These are phyloP conservation scores for Omphaloscelis lunosa DNA, from an alignment of 2,888 invertebrate species.

Conservation along the genomic window DNA sequence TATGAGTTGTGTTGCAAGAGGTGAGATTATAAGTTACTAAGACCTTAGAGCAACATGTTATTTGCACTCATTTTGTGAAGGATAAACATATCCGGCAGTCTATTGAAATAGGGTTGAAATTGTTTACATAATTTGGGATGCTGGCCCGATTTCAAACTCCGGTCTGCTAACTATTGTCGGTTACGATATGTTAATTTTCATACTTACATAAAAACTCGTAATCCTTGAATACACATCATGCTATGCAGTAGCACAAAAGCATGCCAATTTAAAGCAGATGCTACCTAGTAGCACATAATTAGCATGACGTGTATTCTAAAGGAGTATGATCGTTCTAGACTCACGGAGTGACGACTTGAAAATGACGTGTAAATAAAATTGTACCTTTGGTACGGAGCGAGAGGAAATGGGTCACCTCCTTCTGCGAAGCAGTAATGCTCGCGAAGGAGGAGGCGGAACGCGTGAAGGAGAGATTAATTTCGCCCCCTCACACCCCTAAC, in stretches of 20 bases:
- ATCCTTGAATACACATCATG: background rate
- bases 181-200: background rate
- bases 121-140: background rate
- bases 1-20: constrained; percentile 41
- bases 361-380: background rate
- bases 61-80: constrained; percentile 26
- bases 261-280: background rate
- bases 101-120: constrained; percentile 6
- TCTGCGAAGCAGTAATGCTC: no score
- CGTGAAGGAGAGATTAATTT: no score
- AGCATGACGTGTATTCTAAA: background rate
- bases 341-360: background rate
- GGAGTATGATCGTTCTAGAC: no score
- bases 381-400: no score
- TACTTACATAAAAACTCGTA: background rate
- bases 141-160: background rate
- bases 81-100: background rate
- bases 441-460: no score
- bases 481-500: no score
- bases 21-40: constrained; percentile 22
- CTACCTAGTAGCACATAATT: background rate
- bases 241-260: background rate
- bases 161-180: no score
- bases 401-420: no score
- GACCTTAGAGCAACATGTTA: constrained; percentile 16